A percentile compares a stretch with the other conserved stretches of the same genome.
phyloP scores from a whole-genome alignment of 1,140 invertebrate species.

The Scaptodrosophila lebanonensis region DNA sequence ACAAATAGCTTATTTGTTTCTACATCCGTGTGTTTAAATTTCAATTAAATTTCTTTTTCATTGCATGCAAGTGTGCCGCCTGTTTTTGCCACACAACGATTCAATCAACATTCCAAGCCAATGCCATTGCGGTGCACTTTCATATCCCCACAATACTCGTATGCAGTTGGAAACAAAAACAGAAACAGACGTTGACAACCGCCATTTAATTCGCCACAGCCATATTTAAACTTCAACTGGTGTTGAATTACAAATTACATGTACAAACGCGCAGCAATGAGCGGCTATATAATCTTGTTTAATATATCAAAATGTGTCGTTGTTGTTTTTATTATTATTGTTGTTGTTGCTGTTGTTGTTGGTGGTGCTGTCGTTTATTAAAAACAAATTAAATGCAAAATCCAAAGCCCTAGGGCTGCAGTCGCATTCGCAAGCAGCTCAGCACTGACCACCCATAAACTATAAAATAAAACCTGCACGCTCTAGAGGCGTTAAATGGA shows the following conservation, averaged over 20 bases:
- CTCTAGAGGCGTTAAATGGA: constrained; percentile 65
- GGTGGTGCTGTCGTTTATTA: constrained; percentile 62
- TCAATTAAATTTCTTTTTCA: constrained; percentile 15
- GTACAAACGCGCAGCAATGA: constrained; percentile 36
- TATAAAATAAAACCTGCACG: constrained; percentile 21
- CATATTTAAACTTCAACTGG: constrained; percentile 45
- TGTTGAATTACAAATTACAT: constrained; percentile 71
- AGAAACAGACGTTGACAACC: constrained; percentile 50
- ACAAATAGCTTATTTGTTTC: too few relatives aligned
- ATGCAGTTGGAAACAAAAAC: constrained; percentile 48
- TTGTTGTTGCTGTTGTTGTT: constrained; percentile 10
- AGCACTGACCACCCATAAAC: constrained; percentile 68
- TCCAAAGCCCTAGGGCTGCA: constrained; percentile 51
- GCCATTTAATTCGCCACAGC: constrained; percentile 45
- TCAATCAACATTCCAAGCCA: constrained; percentile 36
- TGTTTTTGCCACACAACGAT: constrained; percentile 1
- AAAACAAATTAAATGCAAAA: constrained; percentile 68
- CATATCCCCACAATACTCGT: too few relatives aligned
- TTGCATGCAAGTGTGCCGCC: too few relatives aligned
- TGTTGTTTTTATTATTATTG: constrained; percentile 11
- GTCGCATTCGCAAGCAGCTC: too few relatives aligned
- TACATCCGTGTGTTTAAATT: constrained; percentile 1
- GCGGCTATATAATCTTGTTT: constrained; percentile 56
- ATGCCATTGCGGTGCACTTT: constrained; percentile 20
- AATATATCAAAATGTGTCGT: constrained; percentile 51